These are phyloP conservation scores for Panagrolaimus sp. DNA, from an alignment of 1,140 invertebrate genomes.

Conservation along the genomic window DNA sequence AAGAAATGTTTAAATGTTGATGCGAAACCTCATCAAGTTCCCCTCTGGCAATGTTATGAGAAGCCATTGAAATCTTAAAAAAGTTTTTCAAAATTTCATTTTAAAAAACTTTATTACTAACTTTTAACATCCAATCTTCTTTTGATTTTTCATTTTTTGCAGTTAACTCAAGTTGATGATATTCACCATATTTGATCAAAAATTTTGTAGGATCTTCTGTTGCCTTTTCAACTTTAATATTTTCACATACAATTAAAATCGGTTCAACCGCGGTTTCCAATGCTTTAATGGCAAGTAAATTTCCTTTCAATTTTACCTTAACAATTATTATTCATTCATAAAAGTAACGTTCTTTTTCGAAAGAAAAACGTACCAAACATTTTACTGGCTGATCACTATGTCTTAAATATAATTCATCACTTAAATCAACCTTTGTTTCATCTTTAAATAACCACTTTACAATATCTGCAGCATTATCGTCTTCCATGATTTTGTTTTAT, in stretches of 20 bases:
- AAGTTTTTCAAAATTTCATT: conserved; percentile 2
- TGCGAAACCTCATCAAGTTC: conserved; percentile 39
- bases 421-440: conserved; percentile 29
- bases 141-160: conserved; percentile 24
- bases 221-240: conserved; percentile 31
- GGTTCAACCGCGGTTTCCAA: conserved; percentile 42
- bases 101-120: conserved; percentile 21
- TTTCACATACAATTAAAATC: conserved; percentile 47
- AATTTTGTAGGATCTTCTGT: conserved; percentile 26
- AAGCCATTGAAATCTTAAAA: conserved; percentile 44
- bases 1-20: conserved; percentile 15
- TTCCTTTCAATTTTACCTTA: conserved; percentile 48
- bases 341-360: background rate
- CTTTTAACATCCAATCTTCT: conserved; percentile 46
- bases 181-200: conserved; percentile 33
- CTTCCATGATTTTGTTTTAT: conserved; percentile 25
- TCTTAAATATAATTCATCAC: conserved; percentile 24
- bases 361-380: conserved; percentile 28
- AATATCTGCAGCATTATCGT: conserved; percentile 38
- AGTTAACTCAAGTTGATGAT: conserved; percentile 26
- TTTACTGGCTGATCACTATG: conserved; percentile 18
- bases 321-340: conserved; percentile 19
- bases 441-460: conserved; percentile 39
- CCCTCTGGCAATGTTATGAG: conserved; percentile 44
- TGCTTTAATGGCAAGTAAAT: conserved; percentile 41